phyloP scores from a whole-genome alignment of 2,113 vertebrate species.

The Periophthalmodon schlosseri region DNA sequence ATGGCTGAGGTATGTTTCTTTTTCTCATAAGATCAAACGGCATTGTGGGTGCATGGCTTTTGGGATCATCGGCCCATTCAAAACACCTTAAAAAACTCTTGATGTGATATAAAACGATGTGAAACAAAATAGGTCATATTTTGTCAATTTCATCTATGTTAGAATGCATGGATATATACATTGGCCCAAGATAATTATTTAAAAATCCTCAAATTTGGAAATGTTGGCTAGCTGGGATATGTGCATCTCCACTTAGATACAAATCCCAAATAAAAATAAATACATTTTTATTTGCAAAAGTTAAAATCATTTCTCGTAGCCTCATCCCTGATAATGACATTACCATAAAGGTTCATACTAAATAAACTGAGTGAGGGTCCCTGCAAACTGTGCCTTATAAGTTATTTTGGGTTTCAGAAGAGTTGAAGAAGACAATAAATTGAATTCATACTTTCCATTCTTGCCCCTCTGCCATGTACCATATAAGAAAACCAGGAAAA shows the following conservation, averaged over 20 bases:
- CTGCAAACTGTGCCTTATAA: slow-evolving; percentile 21
- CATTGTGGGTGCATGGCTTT: slow-evolving; percentile 32
- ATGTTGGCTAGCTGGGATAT: neutral
- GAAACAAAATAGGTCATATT: neutral
- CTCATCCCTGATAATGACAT: neutral
- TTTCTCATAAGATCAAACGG: slow-evolving; percentile 66
- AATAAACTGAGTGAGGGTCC: slow-evolving; percentile 23
- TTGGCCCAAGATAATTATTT: neutral
- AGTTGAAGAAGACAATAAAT: slow-evolving; percentile 54
- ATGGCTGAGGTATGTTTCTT: slow-evolving; percentile 77
- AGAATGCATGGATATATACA: neutral
- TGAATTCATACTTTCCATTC: slow-evolving; percentile 66
- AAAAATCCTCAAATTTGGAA: neutral
- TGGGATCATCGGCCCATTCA: slow-evolving; percentile 41
- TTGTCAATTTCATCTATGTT: neutral
- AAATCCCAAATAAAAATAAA: neutral
- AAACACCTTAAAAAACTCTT: slow-evolving; percentile 20
- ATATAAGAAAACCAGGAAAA: slow-evolving; percentile 67
- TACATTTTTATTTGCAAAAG: neutral
- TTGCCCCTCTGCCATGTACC: slow-evolving; percentile 51
- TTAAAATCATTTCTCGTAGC: neutral
- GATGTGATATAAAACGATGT: neutral
- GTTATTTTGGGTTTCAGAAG: slow-evolving; percentile 53
- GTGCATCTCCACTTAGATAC: neutral
- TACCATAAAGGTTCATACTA: slow-evolving; percentile 10